Evolutionary conservation across 2,888 invertebrate species (phyloP), one percentile per base, ranked within the genome.

Genomic region (Morpho deidamia): DNA sequence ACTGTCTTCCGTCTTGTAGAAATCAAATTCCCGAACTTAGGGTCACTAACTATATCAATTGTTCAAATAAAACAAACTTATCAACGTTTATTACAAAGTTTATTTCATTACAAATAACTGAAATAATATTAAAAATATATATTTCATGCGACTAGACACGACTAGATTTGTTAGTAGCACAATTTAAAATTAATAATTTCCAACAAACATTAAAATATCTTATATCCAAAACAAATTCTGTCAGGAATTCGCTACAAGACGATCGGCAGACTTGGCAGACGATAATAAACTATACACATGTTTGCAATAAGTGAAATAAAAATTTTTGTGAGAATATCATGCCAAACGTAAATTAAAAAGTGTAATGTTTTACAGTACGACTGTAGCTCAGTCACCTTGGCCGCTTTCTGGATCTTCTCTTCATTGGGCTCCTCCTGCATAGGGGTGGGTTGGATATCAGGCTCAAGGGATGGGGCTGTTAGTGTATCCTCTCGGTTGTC

Each of bases 331-430:
- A 83, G 76, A 76, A 83, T 81, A 81, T 87, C 89, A 89, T 89
- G 89, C 89, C 88, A 89, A 88, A 88, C 88, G 81, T 81, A 84
- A 81, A 87, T 67, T 71, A 85, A 74, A 78, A 82, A 81, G 75
- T 80, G 75, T 77, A 85, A 83, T 81, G 81, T 81, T 77, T 80
- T 88, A 89, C 88, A 84, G 84, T 88, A 89, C 86, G 87, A 84
- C 78, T 83, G 85, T 76, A 69, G 71, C 76, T 83, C 83, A 85
- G 78, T 89, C 89, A 89, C 89, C 89, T 89, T 89, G 80, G 83
- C 69, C 68, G 78, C 81, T 76, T 75, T 80, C 78, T 61, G 73
- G 71, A 71, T 67, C 66, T 73, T 59, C 55, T 65, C 72, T 59
- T 68, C 72, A 60, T 61, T 67, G 61, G 68, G 70, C 74, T 72